Evolutionary conservation across 2,113 vertebrate species (phyloP).

Genomic region (Cyrtonyx montezumae): DNA sequence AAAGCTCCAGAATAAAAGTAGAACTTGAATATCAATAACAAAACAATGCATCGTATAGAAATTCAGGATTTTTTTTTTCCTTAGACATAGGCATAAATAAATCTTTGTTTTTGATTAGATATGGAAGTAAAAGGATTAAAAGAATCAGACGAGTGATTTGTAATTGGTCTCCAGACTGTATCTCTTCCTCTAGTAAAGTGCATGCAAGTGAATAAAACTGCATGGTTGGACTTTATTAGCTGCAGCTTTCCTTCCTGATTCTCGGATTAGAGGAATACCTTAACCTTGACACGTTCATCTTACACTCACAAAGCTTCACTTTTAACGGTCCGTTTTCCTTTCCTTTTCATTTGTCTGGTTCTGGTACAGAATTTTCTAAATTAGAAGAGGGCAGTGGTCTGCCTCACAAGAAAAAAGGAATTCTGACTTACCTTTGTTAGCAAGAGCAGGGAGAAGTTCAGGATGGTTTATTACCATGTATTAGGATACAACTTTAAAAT

Average conservation of each 20-base stretch:
- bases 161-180: constrained; percentile 78
- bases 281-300: constrained; percentile 76
- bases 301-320: constrained; percentile 52
- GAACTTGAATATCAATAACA: neutral
- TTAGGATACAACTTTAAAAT: neutral
- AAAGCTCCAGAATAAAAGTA: constrained; percentile 3
- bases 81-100: neutral
- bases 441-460: neutral
- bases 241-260: constrained; percentile 67
- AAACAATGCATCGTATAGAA: neutral
- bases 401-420: neutral
- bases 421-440: constrained; percentile 3
- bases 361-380: constrained; percentile 58
- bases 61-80: neutral
- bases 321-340: constrained; percentile 34
- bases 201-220: constrained; percentile 60
- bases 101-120: constrained; percentile 75
- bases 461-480: neutral
- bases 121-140: constrained; percentile 79
- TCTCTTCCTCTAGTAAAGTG: constrained; percentile 56
- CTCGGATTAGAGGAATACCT: constrained; percentile 74
- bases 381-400: constrained; percentile 16
- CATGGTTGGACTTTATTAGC: constrained; percentile 69
- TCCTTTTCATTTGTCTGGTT: constrained; percentile 63
- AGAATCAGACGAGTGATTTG: constrained; percentile 75